phyloP scores from a whole-genome alignment of 2,113 vertebrate genomes.

The Columbina picui region DNA sequence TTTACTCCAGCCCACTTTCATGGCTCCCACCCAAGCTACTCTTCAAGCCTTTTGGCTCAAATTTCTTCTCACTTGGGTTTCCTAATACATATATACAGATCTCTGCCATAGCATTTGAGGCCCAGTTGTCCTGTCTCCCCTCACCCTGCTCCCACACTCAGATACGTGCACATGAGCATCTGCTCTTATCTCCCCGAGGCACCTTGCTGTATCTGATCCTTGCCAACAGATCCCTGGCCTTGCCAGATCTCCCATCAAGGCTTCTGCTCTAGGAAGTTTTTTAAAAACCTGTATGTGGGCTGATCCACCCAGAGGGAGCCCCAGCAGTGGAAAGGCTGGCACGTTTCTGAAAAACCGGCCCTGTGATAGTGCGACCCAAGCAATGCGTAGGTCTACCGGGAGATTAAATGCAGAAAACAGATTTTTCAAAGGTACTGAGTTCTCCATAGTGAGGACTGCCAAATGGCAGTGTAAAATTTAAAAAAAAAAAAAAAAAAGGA shows the following conservation, averaged over 20 bases:
- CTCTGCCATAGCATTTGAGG: not conserved
- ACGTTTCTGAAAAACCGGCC: accelerated
- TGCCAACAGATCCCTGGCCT: not conserved
- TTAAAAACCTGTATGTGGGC: not conserved
- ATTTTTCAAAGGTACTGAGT: not conserved
- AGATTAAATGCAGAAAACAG: not conserved
- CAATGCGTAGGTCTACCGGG: not conserved
- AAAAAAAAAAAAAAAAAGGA: not conserved
- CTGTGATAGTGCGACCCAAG: not conserved
- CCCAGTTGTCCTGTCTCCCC: not conserved
- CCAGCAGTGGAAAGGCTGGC: not conserved
- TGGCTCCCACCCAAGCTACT: not conserved
- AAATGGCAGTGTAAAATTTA: not conserved
- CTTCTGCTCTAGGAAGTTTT: not conserved
- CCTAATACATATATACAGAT: not conserved
- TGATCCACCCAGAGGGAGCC: not conserved
- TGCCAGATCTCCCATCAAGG: not conserved
- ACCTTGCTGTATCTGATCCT: not conserved
- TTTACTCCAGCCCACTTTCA: not conserved
- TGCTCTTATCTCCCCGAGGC: not conserved
- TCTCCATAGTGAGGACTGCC: not conserved
- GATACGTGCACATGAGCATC: accelerated
- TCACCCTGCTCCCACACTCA: not conserved
- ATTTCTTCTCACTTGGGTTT: not conserved
- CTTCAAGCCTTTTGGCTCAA: not conserved